Percentiles rank a stretch among this genome's conserved stretches.
Conservation (phyloP, 1,140 invertebrate genomes). For the Trichonephila clavata region DNA sequence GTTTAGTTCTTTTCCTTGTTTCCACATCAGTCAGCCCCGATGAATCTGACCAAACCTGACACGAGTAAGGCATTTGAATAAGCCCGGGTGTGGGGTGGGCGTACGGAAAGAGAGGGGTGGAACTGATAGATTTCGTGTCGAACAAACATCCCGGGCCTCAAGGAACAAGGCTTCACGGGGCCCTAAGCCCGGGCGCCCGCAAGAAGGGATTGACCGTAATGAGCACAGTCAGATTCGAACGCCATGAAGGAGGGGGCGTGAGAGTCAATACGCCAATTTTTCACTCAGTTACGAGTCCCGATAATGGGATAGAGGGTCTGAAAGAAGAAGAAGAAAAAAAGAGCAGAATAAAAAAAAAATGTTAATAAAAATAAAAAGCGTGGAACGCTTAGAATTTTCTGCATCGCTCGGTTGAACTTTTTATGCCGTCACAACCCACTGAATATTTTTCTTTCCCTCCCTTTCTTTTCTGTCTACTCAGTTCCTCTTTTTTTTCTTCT, state of each 20-base stretch:
- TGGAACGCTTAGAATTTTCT: slow-evolving; percentile 76
- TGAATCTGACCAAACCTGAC: slow-evolving; percentile 74
- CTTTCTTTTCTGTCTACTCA: slow-evolving; percentile 13
- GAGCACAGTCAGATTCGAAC: slow-evolving; percentile 74
- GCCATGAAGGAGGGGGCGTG: slow-evolving; percentile 51
- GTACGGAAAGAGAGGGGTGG: neutral
- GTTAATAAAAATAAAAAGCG: slow-evolving; percentile 62
- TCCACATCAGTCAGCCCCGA: slow-evolving; percentile 67
- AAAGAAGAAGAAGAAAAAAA: neutral
- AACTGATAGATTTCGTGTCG: slow-evolving; percentile 75
- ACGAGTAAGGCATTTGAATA: slow-evolving; percentile 76
- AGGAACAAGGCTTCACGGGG: slow-evolving; percentile 56
- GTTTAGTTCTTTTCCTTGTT: slow-evolving; percentile 39
- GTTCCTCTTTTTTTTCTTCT: slow-evolving; percentile 63
- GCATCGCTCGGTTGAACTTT: slow-evolving; percentile 73
- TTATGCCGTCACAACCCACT: slow-evolving; percentile 72
- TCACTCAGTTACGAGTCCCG: slow-evolving; percentile 72
- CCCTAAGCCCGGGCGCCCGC: slow-evolving; percentile 27
- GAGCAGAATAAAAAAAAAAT: neutral
- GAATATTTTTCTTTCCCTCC: slow-evolving; percentile 54
- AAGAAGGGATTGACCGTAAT: slow-evolving; percentile 73
- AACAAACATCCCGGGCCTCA: slow-evolving; percentile 74
- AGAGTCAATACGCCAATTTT: slow-evolving; percentile 76
- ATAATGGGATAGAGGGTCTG: slow-evolving; percentile 48
- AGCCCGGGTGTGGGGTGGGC: slow-evolving; percentile 41